Percentiles rank a stretch among this genome's conserved stretches.
These are phyloP conservation scores for Shinisaurus crocodilurus DNA, from an alignment of 2,113 vertebrate species.

Conservation along the genomic window DNA sequence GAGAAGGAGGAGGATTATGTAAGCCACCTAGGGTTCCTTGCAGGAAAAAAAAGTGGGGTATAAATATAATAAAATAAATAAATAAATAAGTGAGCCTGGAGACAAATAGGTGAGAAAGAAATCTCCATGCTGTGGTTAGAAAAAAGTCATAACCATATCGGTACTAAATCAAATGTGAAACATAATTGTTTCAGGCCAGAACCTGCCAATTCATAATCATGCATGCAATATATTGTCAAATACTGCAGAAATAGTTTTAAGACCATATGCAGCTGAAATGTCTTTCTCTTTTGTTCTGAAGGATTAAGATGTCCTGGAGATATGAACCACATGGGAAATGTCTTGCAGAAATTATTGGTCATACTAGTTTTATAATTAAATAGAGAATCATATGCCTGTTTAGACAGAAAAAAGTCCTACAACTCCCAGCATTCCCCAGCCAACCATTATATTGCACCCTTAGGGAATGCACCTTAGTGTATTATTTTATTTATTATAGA, in stretches of 20 bases:
- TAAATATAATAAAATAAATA: no score
- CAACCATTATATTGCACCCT: no score
- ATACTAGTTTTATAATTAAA: no score
- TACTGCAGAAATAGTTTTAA: background rate
- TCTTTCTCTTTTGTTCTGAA: background rate
- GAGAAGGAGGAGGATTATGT: no score
- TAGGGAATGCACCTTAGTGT: no score
- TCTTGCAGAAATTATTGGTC: background rate
- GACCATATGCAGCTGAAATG: background rate
- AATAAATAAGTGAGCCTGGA: background rate
- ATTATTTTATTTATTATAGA: no score
- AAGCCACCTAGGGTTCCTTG: no score
- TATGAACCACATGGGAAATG: background rate
- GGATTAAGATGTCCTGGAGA: background rate
- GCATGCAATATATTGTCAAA: background rate
- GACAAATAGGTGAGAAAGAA: background rate
- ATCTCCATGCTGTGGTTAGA: background rate
- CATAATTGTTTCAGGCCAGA: background rate
- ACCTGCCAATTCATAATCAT: background rate
- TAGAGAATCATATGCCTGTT: no score
- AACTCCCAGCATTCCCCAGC: no score
- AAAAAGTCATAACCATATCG: background rate
- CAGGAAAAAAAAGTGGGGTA: no score
- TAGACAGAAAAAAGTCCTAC: no score
- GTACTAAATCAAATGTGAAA: background rate